phyloP scores from a whole-genome alignment of 2,113 vertebrate species.

The human (Homo sapiens) region DNA sequence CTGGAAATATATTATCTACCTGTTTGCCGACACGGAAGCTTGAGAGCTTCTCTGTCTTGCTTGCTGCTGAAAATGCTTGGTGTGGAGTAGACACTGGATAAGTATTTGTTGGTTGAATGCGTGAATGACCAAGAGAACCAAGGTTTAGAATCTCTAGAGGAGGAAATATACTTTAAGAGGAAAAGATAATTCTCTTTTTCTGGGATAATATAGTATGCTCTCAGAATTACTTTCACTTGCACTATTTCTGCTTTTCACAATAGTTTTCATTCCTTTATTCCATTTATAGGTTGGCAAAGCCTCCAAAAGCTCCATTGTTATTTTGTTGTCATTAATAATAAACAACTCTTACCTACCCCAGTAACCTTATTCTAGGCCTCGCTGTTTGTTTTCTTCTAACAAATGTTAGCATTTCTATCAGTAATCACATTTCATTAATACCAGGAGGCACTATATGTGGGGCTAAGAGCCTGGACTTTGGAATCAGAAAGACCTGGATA shows the following conservation, averaged over 20 bases:
- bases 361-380: background rate
- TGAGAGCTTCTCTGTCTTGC: background rate
- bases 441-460: background rate
- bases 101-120: background rate
- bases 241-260: slow-evolving; percentile 12
- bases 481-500: slow-evolving; percentile 33
- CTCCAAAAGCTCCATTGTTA: background rate
- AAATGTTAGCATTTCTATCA: slow-evolving; percentile 29
- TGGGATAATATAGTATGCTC: background rate
- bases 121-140: background rate
- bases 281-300: background rate
- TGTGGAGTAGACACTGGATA: background rate
- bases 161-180: background rate
- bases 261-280: background rate
- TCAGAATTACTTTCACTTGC: slow-evolving; percentile 27
- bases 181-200: background rate
- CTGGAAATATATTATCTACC: slow-evolving; percentile 14
- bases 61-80: background rate
- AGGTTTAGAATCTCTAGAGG: background rate
- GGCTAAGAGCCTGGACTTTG: background rate
- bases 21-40: background rate
- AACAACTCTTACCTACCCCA: background rate
- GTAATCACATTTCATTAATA: slow-evolving; percentile 33
- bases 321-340: background rate
- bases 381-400: background rate